Percentiles rank a stretch among this genome's conserved stretches.
Conservation (phyloP, 2,888 invertebrate species). For the Protodeltote pygarga region DNA sequence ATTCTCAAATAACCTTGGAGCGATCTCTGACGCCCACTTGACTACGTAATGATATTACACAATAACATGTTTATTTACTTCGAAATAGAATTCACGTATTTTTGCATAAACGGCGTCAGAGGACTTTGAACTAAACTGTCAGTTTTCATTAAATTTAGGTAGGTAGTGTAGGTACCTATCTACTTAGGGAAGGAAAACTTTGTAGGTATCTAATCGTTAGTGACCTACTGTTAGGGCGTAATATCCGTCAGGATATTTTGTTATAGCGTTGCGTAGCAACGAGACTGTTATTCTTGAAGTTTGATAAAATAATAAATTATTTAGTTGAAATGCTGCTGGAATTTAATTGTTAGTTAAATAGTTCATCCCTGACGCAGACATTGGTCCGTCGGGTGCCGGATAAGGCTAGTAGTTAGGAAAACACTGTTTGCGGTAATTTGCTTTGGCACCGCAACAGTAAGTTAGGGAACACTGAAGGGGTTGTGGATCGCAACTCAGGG, state of each 20-base stretch:
- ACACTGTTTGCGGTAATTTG: too few relatives aligned
- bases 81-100: conserved; percentile 64
- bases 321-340: too few relatives aligned
- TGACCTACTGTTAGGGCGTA: conserved; percentile 20
- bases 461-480: neutral
- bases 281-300: too few relatives aligned
- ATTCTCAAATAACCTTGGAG: conserved; percentile 74
- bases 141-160: conserved; percentile 19
- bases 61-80: conserved; percentile 70
- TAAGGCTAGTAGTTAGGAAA: too few relatives aligned
- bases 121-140: conserved; percentile 39
- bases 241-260: too few relatives aligned
- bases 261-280: too few relatives aligned
- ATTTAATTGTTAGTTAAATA: too few relatives aligned
- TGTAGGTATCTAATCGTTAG: neutral
- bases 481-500: neutral
- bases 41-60: conserved; percentile 68
- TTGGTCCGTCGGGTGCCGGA: too few relatives aligned
- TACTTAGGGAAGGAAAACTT: too few relatives aligned
- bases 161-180: conserved; percentile 4
- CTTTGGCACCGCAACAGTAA: too few relatives aligned
- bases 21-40: conserved; percentile 70
- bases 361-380: too few relatives aligned
- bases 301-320: too few relatives aligned
- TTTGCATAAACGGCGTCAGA: conserved; percentile 49